Percentiles rank a stretch among this genome's conserved stretches.
Conservation (phyloP, 2,888 invertebrate species). For the Agelastica alni region DNA sequence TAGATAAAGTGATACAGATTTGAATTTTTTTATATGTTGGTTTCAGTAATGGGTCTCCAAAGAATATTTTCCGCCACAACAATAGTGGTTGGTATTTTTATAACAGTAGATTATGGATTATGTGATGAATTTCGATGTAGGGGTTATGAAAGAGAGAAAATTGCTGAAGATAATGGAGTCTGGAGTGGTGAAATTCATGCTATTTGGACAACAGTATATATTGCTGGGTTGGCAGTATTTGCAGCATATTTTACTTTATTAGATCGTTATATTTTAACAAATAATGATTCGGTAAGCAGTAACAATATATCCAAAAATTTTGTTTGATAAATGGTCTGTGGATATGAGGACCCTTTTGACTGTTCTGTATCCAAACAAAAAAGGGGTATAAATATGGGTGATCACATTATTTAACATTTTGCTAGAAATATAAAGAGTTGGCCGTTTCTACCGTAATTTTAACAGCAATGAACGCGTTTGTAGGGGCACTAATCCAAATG, state of each 20-base stretch:
- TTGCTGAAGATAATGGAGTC: conserved; percentile 52
- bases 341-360: too few relatives aligned
- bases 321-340: too few relatives aligned
- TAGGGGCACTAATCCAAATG: too few relatives aligned
- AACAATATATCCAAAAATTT: too few relatives aligned
- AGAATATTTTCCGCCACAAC: conserved; percentile 64
- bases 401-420: too few relatives aligned
- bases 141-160: conserved; percentile 57
- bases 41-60: conserved; percentile 63
- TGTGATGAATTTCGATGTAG: conserved; percentile 66
- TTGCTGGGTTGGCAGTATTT: conserved; percentile 60
- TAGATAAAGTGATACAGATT: too few relatives aligned
- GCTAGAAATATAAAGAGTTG: too few relatives aligned
- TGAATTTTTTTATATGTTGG: not conserved
- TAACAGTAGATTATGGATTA: conserved; percentile 65
- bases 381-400: too few relatives aligned
- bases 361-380: too few relatives aligned
- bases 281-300: conserved; percentile 46
- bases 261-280: conserved; percentile 52
- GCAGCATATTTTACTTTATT: conserved; percentile 60
- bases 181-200: conserved; percentile 62
- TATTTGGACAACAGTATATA: conserved; percentile 63
- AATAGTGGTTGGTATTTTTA: conserved; percentile 65
- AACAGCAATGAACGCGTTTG: too few relatives aligned
- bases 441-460: too few relatives aligned